Conservation (phyloP, 1,140 invertebrate genomes). For the Calephelis virginiensis region DNA sequence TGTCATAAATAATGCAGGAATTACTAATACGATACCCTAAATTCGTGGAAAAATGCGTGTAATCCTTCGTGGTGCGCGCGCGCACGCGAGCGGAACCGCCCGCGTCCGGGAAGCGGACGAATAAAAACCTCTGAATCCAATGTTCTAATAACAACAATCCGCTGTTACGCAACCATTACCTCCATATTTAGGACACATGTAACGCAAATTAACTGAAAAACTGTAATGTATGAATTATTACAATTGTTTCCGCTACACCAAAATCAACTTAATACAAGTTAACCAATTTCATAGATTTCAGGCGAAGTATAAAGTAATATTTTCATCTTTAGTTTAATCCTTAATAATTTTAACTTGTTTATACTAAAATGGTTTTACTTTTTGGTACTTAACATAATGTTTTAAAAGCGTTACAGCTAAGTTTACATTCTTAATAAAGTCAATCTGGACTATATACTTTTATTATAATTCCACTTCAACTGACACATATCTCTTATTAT, state of each 20-base stretch:
- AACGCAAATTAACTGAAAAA: conserved; percentile 20
- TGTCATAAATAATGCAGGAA: background rate
- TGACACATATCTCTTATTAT: no score
- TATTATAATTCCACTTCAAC: no score
- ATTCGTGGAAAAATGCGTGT: conserved; percentile 23
- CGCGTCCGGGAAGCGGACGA: conserved; percentile 64
- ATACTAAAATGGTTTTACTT: no score
- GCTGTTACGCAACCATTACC: conserved; percentile 51
- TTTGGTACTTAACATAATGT: no score
- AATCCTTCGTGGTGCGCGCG: conserved; percentile 40
- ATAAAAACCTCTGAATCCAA: conserved; percentile 54
- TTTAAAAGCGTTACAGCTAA: no score
- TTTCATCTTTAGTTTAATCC: background rate
- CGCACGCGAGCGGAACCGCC: conserved; percentile 55
- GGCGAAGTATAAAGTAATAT: background rate
- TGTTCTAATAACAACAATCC: conserved; percentile 63
- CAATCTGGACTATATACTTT: no score
- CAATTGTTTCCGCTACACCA: conserved; percentile 2
- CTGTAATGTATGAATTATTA: conserved; percentile 23
- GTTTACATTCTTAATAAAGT: no score
- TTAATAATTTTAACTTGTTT: background rate
- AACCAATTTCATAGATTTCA: background rate
- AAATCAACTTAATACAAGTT: background rate
- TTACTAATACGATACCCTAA: conserved; percentile 7
- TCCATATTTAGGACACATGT: conserved; percentile 34